phyloP scores from a whole-genome alignment of 2,113 vertebrate genomes.

The Mesembrinibis cayennensis region DNA sequence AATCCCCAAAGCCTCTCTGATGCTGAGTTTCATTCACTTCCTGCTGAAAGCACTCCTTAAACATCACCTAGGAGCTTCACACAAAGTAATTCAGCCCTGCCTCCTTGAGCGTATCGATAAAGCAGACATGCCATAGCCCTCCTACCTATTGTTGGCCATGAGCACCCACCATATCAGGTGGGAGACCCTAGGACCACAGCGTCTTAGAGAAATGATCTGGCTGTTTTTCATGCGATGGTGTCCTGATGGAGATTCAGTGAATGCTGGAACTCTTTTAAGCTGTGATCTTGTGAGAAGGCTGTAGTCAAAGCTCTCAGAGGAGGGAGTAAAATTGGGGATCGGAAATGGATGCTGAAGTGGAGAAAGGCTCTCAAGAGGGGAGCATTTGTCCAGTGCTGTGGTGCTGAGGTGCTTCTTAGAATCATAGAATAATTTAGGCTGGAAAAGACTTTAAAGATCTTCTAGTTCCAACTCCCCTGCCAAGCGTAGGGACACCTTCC shows the following conservation, averaged over 20 bases:
- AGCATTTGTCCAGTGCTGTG: not conserved
- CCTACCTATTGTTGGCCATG: not conserved
- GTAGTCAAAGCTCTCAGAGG: not conserved
- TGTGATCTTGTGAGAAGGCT: not conserved
- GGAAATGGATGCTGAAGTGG: not conserved
- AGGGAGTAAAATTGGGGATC: not conserved
- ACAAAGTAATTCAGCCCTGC: not conserved
- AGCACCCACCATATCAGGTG: not conserved
- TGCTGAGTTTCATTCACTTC: not conserved
- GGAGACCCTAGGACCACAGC: not conserved
- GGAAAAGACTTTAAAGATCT: not conserved
- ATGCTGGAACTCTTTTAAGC: not conserved
- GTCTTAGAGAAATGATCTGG: not conserved
- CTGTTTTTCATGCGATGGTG: not conserved
- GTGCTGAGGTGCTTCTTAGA: not conserved
- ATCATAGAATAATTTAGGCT: not conserved
- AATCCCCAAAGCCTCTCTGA: not conserved
- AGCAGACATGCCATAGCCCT: not conserved
- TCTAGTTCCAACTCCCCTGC: not conserved
- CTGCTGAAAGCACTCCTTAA: not conserved
- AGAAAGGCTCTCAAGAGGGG: not conserved
- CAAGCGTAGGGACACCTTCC: not conserved
- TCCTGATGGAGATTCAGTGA: not conserved
- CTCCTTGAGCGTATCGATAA: not conserved
- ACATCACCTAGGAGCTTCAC: not conserved